phyloP scores from a whole-genome alignment of 2,797 vertebrate genomes.

The Salarias fasciatus region DNA sequence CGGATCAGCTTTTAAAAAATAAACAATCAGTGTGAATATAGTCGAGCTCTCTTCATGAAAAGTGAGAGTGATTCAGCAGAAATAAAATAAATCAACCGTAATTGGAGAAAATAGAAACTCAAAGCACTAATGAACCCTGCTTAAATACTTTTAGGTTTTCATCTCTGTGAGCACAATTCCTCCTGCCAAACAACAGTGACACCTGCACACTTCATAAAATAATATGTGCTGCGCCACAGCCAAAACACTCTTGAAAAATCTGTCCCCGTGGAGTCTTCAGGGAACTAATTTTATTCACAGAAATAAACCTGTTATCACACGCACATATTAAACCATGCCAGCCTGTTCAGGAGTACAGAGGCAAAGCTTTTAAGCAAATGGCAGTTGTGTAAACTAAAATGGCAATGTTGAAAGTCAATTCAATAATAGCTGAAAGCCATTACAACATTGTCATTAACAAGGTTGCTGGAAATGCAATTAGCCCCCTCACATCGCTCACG shows the following conservation, averaged over 20 bases:
- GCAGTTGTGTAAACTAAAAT: constrained; percentile 73
- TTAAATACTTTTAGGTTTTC: constrained; percentile 17
- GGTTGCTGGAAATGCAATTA: constrained; percentile 81
- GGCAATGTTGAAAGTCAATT: constrained; percentile 72
- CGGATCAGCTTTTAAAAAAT: too few relatives aligned
- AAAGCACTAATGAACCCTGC: constrained; percentile 13
- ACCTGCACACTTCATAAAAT: constrained; percentile 55
- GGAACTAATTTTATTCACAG: constrained; percentile 62
- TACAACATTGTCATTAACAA: constrained; percentile 77
- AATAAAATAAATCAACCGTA: not conserved
- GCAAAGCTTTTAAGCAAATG: constrained; percentile 76
- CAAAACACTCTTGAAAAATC: constrained; percentile 59
- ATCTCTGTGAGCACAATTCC: constrained; percentile 17
- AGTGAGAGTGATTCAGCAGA: not conserved
- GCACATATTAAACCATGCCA: constrained; percentile 61
- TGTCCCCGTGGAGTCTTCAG: constrained; percentile 51
- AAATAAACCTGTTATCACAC: constrained; percentile 65
- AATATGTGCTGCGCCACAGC: constrained; percentile 40
- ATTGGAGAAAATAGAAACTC: constrained; percentile 11
- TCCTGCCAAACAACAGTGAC: constrained; percentile 42
- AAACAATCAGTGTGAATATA: too few relatives aligned
- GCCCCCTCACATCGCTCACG: constrained; percentile 67
- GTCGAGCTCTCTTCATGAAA: too few relatives aligned
- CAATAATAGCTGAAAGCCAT: constrained; percentile 74
- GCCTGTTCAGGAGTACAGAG: constrained; percentile 65